Conservation (phyloP, 2,888 invertebrate genomes). For the Pterobdella sp. region DNA sequence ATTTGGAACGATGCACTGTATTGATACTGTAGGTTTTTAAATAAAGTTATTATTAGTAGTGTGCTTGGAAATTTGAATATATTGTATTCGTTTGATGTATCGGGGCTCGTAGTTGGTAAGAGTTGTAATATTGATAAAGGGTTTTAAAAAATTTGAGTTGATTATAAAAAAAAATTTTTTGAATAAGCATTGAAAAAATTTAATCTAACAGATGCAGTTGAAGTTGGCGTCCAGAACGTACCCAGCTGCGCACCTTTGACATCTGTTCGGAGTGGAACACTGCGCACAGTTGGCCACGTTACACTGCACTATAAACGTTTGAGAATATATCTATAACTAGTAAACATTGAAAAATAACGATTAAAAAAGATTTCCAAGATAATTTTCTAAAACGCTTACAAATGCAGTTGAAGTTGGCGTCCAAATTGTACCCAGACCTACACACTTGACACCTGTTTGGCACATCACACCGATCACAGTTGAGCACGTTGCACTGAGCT, state of each 20-base stretch:
- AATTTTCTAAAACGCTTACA: slow-evolving; percentile 13
- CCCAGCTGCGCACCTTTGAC: slow-evolving; percentile 5
- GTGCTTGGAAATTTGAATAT: no score
- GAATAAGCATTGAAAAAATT: background rate
- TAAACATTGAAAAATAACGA: background rate
- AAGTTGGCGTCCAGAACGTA: slow-evolving; percentile 10
- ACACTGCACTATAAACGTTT: slow-evolving; percentile 13
- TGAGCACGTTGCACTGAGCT: background rate
- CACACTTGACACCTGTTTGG: slow-evolving; percentile 12
- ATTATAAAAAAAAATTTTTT: background rate
- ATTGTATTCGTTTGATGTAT: no score
- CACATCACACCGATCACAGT: background rate
- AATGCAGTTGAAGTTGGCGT: background rate
- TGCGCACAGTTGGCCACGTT: slow-evolving; percentile 21
- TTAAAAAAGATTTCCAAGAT: background rate
- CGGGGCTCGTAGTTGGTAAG: no score
- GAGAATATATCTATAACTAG: background rate
- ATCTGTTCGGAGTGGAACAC: slow-evolving; percentile 17
- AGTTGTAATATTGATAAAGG: background rate
- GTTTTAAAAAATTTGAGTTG: background rate
- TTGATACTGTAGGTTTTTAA: no score
- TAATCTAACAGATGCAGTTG: slow-evolving; percentile 10
- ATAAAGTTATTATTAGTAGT: no score
- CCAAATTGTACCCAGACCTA: slow-evolving; percentile 5
- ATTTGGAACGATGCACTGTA: slow-evolving; percentile 17